phyloP scores from a whole-genome alignment of 2,888 invertebrate genomes.

The Drosophila stalkeri region DNA sequence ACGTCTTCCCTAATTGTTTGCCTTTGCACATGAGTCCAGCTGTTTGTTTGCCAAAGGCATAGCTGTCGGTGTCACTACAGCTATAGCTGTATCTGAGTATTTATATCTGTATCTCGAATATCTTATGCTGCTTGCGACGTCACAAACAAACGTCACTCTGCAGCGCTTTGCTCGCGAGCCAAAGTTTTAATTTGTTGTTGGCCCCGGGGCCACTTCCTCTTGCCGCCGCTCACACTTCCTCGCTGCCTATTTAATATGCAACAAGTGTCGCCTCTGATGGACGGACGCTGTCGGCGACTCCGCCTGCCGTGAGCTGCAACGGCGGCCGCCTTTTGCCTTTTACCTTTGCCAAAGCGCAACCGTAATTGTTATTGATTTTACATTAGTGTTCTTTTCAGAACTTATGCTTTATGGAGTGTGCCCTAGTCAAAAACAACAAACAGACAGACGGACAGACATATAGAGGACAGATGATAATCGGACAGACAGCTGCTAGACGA shows the following conservation, averaged over 20 bases:
- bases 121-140: background rate
- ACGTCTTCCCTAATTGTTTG: constrained; percentile 75
- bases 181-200: constrained; percentile 34
- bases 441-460: constrained; percentile 20
- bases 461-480: background rate
- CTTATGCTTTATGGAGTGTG: constrained; percentile 70
- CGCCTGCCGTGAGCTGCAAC: constrained; percentile 49
- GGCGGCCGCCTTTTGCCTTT: constrained; percentile 41
- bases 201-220: constrained; percentile 6
- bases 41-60: constrained; percentile 41
- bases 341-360: constrained; percentile 39
- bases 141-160: constrained; percentile 19
- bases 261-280: constrained; percentile 60
- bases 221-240: constrained; percentile 49
- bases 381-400: constrained; percentile 63
- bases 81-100: constrained; percentile 19
- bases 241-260: constrained; percentile 67
- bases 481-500: constrained; percentile 48
- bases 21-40: constrained; percentile 68
- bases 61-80: constrained; percentile 8
- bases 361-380: constrained; percentile 77
- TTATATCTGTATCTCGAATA: constrained; percentile 26
- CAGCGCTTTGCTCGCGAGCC: constrained; percentile 61
- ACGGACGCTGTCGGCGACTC: constrained; percentile 40
- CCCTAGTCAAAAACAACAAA: constrained; percentile 32